Evolutionary conservation across 2,113 vertebrate genomes (phyloP).

Genomic region (Mungos mungo): DNA sequence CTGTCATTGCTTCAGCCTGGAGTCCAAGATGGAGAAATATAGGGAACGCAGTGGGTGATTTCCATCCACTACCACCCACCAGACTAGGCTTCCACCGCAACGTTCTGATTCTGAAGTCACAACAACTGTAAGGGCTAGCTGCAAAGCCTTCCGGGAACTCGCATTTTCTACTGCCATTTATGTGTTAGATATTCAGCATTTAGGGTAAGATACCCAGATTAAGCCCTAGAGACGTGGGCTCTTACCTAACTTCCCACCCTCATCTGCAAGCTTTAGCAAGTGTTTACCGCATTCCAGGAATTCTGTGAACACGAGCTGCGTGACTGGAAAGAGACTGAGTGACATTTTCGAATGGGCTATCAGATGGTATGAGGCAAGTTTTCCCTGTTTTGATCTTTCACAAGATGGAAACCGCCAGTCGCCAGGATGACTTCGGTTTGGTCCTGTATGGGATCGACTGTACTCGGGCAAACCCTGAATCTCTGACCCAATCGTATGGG

Average conservation of each 20-base stretch:
- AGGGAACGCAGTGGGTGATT: not conserved
- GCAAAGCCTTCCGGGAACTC: not conserved
- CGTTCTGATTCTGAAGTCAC: not conserved
- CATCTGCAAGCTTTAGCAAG: not conserved
- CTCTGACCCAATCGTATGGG: not conserved
- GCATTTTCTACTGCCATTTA: not conserved
- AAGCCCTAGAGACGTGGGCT: not conserved
- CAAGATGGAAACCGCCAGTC: not conserved
- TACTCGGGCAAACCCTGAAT: not conserved
- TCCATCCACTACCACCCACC: not conserved
- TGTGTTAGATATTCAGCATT: not conserved
- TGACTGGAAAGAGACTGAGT: not conserved
- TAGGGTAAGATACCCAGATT: not conserved
- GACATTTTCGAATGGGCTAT: not conserved
- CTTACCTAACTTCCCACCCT: not conserved
- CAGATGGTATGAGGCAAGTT: not conserved
- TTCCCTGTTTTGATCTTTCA: not conserved
- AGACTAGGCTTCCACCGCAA: not conserved
- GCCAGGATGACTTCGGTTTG: not conserved
- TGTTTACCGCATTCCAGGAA: not conserved
- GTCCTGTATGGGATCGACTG: rapidly evolving
- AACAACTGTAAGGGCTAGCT: not conserved
- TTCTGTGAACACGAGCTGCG: not conserved
- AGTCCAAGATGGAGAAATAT: not conserved
- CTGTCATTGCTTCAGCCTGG: not conserved